Evolutionary conservation across 2,113 vertebrate species (phyloP), one percentile per base, ranked within the genome.

Genomic region (Lonchura striata): DNA sequence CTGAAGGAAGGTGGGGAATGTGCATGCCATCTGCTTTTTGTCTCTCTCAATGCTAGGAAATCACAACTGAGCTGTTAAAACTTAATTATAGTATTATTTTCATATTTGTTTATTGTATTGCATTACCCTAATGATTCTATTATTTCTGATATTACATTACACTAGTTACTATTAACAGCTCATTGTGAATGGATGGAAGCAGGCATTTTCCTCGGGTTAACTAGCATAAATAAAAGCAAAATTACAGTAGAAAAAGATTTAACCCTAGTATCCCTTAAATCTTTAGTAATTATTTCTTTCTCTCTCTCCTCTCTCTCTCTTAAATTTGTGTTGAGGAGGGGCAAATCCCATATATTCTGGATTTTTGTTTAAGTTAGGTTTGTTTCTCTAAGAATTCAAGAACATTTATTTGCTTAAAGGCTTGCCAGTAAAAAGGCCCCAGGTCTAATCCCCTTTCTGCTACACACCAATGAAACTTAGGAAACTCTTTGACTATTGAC

Each of bases 401-500:
- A 92, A 93, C 75, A 75, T 95, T 91, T 96, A 95, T 97, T 97
- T 96, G 93, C 92, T 95, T 95, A 96, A 96, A 94, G 89, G 88
- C 94, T 96, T 94, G 92, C 94, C 90, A 91, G 93, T 96, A 88
- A 97, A 97, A 97, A 96, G 96, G 95, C 95, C 86, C 76, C 93
- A 94, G 91, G 84, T 95, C 84, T 97, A 97, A 97, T 96, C 95
- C 95, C 77, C 79, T 97, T 95, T 97, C 96, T 94, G 94, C 94
- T 96, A 94, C 94, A 96, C 95, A 95, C 94, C 96, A 95, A 86
- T 95, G 93, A 95, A 96, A 94, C 44, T 95, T 96, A 92, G 94
- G 90, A 94, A 97, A 89, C 95, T 95, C 95, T 94, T 96, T 96
- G 95, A 92, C 95, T 95, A 95, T 96, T 97, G 96, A 96, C 97